phyloP scores from a whole-genome alignment of 2,888 invertebrate genomes.

The Drosophila fulvimacula region DNA sequence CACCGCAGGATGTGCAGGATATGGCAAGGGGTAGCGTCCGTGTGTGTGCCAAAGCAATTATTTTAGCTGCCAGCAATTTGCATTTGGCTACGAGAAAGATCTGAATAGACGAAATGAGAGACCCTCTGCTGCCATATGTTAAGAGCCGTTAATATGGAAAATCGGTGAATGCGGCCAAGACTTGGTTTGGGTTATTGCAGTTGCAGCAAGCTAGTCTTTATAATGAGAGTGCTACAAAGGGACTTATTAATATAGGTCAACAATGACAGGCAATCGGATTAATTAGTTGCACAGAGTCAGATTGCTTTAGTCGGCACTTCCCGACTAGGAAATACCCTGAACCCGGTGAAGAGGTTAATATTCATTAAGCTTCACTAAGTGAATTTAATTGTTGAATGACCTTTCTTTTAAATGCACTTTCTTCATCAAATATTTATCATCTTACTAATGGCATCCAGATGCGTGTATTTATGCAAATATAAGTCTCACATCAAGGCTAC shows the following conservation, averaged over 20 bases:
- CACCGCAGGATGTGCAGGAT: slow-evolving; percentile 5
- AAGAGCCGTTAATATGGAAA: not conserved
- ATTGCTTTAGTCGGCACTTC: too few relatives aligned
- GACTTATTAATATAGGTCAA: not conserved
- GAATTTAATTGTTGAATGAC: too few relatives aligned
- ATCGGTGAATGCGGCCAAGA: not conserved
- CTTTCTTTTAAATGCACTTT: too few relatives aligned
- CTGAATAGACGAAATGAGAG: slow-evolving; percentile 46
- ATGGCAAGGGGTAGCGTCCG: not conserved
- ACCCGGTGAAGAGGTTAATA: too few relatives aligned
- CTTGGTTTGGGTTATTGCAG: not conserved
- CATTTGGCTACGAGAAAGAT: slow-evolving; percentile 53
- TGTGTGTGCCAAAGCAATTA: slow-evolving; percentile 77
- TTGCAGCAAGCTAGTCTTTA: not conserved
- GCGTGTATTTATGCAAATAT: too few relatives aligned
- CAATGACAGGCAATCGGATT: not conserved
- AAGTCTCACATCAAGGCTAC: too few relatives aligned
- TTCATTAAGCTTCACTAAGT: too few relatives aligned
- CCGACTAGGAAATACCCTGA: too few relatives aligned
- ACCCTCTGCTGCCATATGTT: not conserved
- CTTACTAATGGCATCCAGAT: too few relatives aligned
- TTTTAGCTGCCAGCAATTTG: slow-evolving; percentile 78
- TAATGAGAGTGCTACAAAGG: not conserved
- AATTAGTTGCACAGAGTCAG: not conserved
- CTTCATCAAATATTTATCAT: too few relatives aligned